Evolutionary conservation across 2,113 vertebrate species (phyloP), one percentile per base, ranked within the genome.

Genomic region (Procavia capensis): DNA sequence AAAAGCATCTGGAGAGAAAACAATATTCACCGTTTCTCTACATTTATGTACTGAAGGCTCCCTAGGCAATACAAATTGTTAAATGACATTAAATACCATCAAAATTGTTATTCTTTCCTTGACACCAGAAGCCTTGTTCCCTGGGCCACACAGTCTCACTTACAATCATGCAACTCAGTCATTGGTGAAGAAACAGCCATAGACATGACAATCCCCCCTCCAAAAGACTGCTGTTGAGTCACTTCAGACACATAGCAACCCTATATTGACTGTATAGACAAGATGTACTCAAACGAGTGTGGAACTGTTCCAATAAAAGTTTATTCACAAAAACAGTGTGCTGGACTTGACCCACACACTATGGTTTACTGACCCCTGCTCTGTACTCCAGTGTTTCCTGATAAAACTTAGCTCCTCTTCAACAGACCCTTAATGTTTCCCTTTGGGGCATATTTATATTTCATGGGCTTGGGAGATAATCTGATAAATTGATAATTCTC

Each of bases 401-500:
- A 34, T 11, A 31, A 36, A 59, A 76, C 78, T 92, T 79, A 85
- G 82, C 83, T 63, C 13, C 24, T 63, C 54, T 84, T 64, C 50
- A 93, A 83, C 41, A 76, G 0, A 1, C 76, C 61, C 47, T 54
- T 93, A 82, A 27, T 47, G 27, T 43, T 91, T 95, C 83, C 94
- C 75, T 76, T 94, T 84, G 72, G 24, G 89, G 90, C 25, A 11
- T 54, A 82, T 90, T 94, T 85, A 11, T 88, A 70, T 97, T 91
- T 95, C 95, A 98, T 78, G 95, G 97, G 95, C 91, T 85, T 89
- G 92, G 93, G 97, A 97, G 98, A 97, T 95, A 96, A 95, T 96
- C 64, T 92, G 88, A 96, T 97, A 97, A 95, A 95, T 50, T 96
- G 96, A 97, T 96, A 97, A 96, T 95, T 92, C 88, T 79, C 96